Base-by-base conservation (phyloP, 2,888 invertebrate species). In the Dasysyrphus albostriatus region DNA sequence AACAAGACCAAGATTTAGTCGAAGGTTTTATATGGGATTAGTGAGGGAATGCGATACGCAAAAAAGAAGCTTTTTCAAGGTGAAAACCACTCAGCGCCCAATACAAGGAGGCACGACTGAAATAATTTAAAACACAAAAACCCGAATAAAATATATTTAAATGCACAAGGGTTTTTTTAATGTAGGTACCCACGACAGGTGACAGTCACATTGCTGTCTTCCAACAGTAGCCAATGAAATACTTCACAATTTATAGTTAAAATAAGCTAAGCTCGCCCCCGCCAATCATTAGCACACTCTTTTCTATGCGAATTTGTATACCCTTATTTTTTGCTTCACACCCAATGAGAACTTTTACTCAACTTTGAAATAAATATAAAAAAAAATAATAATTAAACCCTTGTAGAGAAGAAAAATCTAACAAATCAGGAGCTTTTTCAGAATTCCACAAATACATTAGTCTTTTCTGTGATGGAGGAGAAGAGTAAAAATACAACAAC, bases 341-440 rank as follows among this genome's bases (percentile, higher is more conserved):
- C 37, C 44, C 58, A 74, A 80, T 74, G 74, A 51, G 34, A 69
- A 42, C 16, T 9, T 37, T 24, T 44, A 19, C 39, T 39, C 61
- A 51, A 56, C 10, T 14, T 16, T n/a, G 14, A 67, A 42, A 34
- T 24, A n/a, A n/a, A n/a, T n/a, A n/a, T n/a, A 24, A 24, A 24
- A 37, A 19, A 7, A 44, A 67, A 29, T 12, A 56, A 69, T 59
- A 79, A 83, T 74, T 74, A 83, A 79, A 79, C 78, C 73, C 78
- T 70, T 49, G 14, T 34, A 19, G 14, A 24, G 56, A 6, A n/a
- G 2, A 9, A 69, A 69, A 69, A 59, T 51, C 69, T 67, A 61
- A 83, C 83, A 78, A 83, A 83, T 83, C 78, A 83, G 61, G 69
- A 44, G 61, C 65, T 24, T 29, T 24, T 47, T 14, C 5, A 16